Evolutionary conservation across 1,140 invertebrate species (phyloP), one percentile per base, ranked within the genome.

Genomic region (Mizuhopecten yessoensis): DNA sequence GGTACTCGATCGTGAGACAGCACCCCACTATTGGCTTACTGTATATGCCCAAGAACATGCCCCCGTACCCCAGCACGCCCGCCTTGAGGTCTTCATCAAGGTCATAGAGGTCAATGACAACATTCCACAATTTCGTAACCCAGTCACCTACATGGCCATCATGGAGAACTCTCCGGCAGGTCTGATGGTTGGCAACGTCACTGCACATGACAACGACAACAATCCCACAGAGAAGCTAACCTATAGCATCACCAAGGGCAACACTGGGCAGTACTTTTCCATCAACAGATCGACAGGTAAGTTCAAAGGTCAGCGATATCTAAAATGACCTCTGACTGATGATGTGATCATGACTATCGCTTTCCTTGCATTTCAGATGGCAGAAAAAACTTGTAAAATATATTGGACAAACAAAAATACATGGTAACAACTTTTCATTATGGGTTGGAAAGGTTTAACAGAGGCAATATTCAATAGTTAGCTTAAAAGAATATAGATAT

Each of bases 31-130:
- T 96, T 99, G 99, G 99, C 96, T 99, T 45, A 99, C 98, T 0
- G 97, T 99, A 57, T 98, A 98, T 95, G 99, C 99, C 0, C 98
- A 98, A 95, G 99, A 99, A 96, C 97, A 98, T 92, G 98, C 98
- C 0, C 97, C 99, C 17, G 98, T 99, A 33, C 98, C 98, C 1
- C 97, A 98, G 3, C 98, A 98, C 95, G 97, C 98, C 39, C 92
- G 95, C 36, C 93, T 96, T 86, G 96, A 97, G 90, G 98, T 99
- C n/a, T 99, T 98, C 96, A 97, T 99, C 42, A 97, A 98, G 95
- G 98, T 99, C 87, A 96, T 98, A 86, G 98, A 99, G 96, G 98
- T 98, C 95, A 99, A 99, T 97, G 99, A 99, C 97, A 99, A 99
- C 97, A 98, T 98, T 33, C 99, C 99, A 33, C 97, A 99, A 96